A percentile compares a stretch with the other conserved stretches of the same genome.
Evolutionary conservation across 2,113 vertebrate species (phyloP).

Genomic region (Cephalopterus ornatus): DNA sequence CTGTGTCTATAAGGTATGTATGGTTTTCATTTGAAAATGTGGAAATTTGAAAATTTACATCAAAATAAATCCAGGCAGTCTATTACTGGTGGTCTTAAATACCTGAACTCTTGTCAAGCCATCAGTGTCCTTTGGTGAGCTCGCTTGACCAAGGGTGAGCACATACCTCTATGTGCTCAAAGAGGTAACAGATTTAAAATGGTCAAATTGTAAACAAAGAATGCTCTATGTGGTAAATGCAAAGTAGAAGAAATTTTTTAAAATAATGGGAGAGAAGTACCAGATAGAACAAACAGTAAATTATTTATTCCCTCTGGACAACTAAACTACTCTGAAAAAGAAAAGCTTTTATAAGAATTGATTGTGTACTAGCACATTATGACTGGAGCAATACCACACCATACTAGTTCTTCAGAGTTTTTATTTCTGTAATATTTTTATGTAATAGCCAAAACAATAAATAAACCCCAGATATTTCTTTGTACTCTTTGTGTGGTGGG

Average conservation of each 20-base stretch:
- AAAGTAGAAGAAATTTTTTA: constrained; percentile 46
- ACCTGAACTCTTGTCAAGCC: not conserved
- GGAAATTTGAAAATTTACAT: not conserved
- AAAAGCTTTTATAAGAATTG: constrained; percentile 72
- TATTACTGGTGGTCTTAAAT: not conserved
- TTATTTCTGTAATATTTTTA: constrained; percentile 79
- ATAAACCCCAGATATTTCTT: constrained; percentile 63
- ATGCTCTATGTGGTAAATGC: constrained; percentile 17
- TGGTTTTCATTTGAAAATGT: not conserved
- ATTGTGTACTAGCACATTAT: constrained; percentile 64
- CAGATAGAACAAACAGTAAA: constrained; percentile 67
- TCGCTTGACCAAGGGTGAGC: not conserved
- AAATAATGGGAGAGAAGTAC: constrained; percentile 66
- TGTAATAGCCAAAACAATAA: constrained; percentile 70
- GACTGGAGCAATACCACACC: constrained; percentile 61
- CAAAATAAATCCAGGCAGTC: not conserved
- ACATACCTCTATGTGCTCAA: not conserved
- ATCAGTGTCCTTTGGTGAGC: not conserved
- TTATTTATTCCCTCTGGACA: constrained; percentile 74
- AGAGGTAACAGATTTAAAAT: not conserved
- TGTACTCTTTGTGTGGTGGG: constrained; percentile 41
- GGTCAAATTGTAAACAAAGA: constrained; percentile 22
- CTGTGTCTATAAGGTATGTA: not conserved
- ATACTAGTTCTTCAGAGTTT: constrained; percentile 64
- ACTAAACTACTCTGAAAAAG: constrained; percentile 64